Percentiles rank a stretch among this genome's conserved stretches.
Conservation (phyloP, 1,140 invertebrate species). For the Coelopa frigida region DNA sequence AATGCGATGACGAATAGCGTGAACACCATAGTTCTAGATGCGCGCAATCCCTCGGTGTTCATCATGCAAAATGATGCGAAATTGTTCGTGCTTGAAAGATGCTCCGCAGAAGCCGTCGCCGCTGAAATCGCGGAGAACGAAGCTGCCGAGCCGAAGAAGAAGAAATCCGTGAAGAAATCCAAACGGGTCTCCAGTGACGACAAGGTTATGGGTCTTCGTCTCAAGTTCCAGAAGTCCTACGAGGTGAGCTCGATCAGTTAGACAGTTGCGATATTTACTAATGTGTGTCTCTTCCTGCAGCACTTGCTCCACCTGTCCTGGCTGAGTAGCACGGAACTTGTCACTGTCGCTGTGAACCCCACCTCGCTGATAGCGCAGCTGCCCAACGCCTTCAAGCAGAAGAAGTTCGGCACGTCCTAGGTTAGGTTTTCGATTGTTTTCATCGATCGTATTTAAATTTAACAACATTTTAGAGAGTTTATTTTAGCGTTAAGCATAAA, state of each 20-base stretch:
- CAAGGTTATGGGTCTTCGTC: constrained; percentile 6
- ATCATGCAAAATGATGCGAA: constrained; percentile 56
- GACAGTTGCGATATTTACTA: too few relatives aligned
- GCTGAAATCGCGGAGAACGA: neutral
- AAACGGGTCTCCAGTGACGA: constrained; percentile 1
- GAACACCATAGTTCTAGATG: constrained; percentile 53
- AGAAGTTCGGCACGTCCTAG: constrained; percentile 49
- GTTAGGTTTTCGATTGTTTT: too few relatives aligned
- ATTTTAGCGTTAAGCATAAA: too few relatives aligned
- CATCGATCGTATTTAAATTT: too few relatives aligned
- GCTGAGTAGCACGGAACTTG: constrained; percentile 53
- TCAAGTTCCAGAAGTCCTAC: constrained; percentile 13
- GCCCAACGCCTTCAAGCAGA: constrained; percentile 55
- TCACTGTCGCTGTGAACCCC: constrained; percentile 62
- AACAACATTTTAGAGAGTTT: too few relatives aligned
- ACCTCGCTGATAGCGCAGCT: constrained; percentile 52
- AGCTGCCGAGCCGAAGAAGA: constrained; percentile 3
- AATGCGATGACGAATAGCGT: constrained; percentile 39
- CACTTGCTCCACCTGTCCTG: constrained; percentile 56
- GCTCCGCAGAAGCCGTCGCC: too few relatives aligned
- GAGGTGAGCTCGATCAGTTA: too few relatives aligned
- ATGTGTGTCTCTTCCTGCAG: constrained; percentile 46
- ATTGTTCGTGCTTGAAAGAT: constrained; percentile 52
- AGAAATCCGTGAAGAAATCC: constrained; percentile 12
- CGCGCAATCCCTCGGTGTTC: constrained; percentile 52